Evolutionary conservation across 2,888 invertebrate genomes (phyloP).

Genomic region (Ferrisia virgata): DNA sequence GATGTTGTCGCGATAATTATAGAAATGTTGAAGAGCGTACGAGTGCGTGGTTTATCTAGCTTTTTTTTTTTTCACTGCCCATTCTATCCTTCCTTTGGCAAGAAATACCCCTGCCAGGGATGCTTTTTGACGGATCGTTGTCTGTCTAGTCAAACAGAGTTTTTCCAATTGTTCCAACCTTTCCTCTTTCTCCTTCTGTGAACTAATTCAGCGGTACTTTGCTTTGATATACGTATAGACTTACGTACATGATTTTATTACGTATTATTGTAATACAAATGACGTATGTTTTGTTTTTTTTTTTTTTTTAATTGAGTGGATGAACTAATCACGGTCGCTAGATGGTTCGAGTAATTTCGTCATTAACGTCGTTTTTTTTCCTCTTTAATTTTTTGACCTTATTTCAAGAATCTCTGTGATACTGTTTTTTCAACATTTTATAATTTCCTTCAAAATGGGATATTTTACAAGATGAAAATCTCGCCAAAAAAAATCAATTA

Average conservation of each 20-base stretch:
- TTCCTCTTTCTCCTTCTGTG: background rate
- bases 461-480: background rate
- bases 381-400: background rate
- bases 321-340: background rate
- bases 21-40: background rate
- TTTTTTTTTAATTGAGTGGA: background rate
- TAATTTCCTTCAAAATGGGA: background rate
- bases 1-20: constrained; percentile 40
- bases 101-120: background rate
- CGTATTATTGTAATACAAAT: background rate
- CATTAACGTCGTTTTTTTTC: background rate
- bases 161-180: background rate
- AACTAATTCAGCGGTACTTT: too few species aligned
- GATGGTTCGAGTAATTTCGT: background rate
- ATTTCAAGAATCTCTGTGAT: background rate
- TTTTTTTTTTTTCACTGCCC: background rate
- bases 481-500: background rate
- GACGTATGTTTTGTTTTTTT: background rate
- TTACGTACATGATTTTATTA: background rate
- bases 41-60: background rate
- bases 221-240: background rate
- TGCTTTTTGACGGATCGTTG: background rate
- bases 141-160: background rate
- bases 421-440: background rate
- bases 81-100: background rate